phyloP scores from a whole-genome alignment of 2,797 vertebrate genomes.

The Megalops cyprinoides region DNA sequence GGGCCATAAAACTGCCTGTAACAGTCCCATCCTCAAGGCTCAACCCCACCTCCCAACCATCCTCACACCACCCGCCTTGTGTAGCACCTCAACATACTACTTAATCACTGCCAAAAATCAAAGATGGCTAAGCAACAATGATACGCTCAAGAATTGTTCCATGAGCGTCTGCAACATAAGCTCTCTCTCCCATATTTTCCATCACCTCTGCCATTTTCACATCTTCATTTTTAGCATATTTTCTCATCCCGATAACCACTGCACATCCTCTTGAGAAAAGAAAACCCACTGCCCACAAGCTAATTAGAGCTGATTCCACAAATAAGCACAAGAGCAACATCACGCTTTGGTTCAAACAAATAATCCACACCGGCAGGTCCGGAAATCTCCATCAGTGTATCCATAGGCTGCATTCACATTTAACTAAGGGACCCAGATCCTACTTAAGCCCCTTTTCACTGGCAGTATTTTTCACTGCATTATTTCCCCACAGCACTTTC shows the following conservation, averaged over 20 bases:
- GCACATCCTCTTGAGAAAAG: conserved; percentile 6
- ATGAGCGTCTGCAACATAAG: not conserved
- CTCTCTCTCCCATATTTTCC: not conserved
- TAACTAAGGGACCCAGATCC: not conserved
- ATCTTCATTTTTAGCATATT: not conserved
- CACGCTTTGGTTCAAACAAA: conserved; percentile 6
- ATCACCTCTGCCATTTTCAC: too few species aligned
- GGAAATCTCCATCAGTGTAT: not conserved
- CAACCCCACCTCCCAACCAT: conserved; percentile 17
- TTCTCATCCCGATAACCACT: not conserved
- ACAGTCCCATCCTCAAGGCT: not conserved
- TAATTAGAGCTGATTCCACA: conserved; percentile 13
- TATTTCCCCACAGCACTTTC: not conserved
- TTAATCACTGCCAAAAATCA: conserved; percentile 45
- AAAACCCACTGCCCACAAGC: not conserved
- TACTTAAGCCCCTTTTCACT: not conserved
- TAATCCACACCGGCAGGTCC: too few species aligned
- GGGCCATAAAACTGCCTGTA: conserved; percentile 55
- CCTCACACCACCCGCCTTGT: not conserved
- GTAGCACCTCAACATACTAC: too few species aligned
- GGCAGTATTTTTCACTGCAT: not conserved
- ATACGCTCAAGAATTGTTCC: not conserved
- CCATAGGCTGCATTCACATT: not conserved
- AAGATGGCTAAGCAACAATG: conserved; percentile 34
- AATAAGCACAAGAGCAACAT: conserved; percentile 7